Base-by-base conservation (phyloP, 2,888 invertebrate species). In the Lasioglossum zephyrum region DNA sequence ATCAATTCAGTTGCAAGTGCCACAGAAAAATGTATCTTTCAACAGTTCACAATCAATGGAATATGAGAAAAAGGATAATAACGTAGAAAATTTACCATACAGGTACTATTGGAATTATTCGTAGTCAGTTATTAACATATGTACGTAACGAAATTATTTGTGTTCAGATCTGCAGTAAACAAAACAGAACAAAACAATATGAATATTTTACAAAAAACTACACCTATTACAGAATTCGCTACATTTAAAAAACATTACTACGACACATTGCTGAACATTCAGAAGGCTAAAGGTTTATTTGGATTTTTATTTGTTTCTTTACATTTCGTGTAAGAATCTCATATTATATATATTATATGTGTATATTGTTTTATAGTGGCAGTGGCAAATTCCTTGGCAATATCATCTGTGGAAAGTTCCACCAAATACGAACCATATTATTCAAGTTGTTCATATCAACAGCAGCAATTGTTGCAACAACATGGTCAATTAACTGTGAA, bases 171-270 rank as follows among this genome's bases (percentile, higher is more conserved):
- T 60, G 73, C 76, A 78, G 72, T 31, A 72, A 76, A 75, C n/a
- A 73, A 78, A 78, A 81, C 63, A 31, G 73, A 82, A 72, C 85
- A 81, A 78, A 86, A 78, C 73, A 77, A 74, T 70, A 47, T 70
- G 11, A 89, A 82, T 83, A 22, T 84, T 78, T 77, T 77, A 36
- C 83, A 85, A 53, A 85, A 87, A 84, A 36, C 82, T 69, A 70
- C 82, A 41, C 90, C 92, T 22, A 84, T 89, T 77, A 85, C 89
- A 36, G 92, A 93, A 79, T 82, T 92, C 31, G 87, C 89, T 18
- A 86, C 89, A 47, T 92, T 92, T 69, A 92, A 92, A 83, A 93
- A 92, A 86, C 93, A 92, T 41, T 94, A 92, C 47, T 94, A 92
- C 63, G 91, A 94, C 72, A 88, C 92, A 6, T 81, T 93, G 70